A percentile compares a stretch with the other conserved stretches of the same genome.
These are phyloP conservation scores for Agelastica alni DNA, from an alignment of 2,888 invertebrate species.

Conservation along the genomic window DNA sequence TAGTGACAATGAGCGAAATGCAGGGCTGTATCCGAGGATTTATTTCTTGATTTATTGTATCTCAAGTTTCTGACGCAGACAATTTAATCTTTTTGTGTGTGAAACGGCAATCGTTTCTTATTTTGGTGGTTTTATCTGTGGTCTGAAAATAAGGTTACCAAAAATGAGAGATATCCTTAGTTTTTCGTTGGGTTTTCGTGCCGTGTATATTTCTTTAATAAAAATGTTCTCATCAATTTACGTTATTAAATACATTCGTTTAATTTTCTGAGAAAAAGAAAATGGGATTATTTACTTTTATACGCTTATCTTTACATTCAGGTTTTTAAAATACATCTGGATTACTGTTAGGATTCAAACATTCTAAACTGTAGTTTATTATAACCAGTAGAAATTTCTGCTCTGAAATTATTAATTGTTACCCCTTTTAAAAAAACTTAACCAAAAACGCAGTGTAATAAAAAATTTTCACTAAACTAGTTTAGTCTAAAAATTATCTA, in stretches of 20 bases:
- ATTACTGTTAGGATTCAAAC: no score
- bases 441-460: no score
- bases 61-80: constrained; percentile 38
- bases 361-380: no score
- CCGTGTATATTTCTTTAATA: constrained; percentile 2
- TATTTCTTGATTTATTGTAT: constrained; percentile 42
- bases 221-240: constrained; percentile 3
- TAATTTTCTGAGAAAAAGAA: background rate
- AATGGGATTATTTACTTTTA: background rate
- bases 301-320: background rate
- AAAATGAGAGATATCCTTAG: constrained; percentile 16
- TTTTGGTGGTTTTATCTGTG: constrained; percentile 24
- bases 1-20: constrained; percentile 41
- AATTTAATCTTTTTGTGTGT: constrained; percentile 39
- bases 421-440: no score
- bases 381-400: no score
- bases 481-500: no score
- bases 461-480: no score
- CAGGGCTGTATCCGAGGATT: constrained; percentile 39
- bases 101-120: constrained; percentile 30
- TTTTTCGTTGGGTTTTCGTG: constrained; percentile 2
- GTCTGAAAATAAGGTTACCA: constrained; percentile 11
- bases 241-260: background rate
- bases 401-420: no score
- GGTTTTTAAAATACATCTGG: no score